Evolutionary conservation across 2,113 vertebrate genomes (phyloP), one percentile per base, ranked within the genome.

Genomic region (Larimichthys crocea): DNA sequence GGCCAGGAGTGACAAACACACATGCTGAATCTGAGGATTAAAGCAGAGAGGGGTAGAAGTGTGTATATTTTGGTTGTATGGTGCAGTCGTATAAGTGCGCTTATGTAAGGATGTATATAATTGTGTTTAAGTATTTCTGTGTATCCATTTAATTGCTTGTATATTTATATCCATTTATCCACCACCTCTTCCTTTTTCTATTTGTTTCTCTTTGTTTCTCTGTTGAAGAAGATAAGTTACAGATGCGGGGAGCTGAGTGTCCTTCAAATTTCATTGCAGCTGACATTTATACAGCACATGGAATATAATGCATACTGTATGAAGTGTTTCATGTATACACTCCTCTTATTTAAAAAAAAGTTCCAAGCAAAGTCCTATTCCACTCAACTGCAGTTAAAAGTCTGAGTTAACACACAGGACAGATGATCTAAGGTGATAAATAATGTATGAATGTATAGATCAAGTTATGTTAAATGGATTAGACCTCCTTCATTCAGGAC

Each of bases 1-100:
- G 62, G 55, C 31, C 72, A 74, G 72, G 84, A 84, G 79, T 71
- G 81, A 82, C 26, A 82, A 78, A 75, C 42, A 74, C 46, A 62
- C 70, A 83, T 71, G 55, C 65, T 80, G 22, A 87, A 53, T 72
- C 14, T 55, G 50, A 55, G 44, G 67, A 90, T 81, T 76, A 79
- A 79, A 52, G 49, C 44, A 76, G 70, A 80, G 22, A 64, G 24
- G 6, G 31, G 63, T 11, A 42, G 62, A 44, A 56, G 57, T 74
- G 74, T 67, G 42, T 68, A 1, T 55, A 61, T 79, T 55, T 31
- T 14, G 11, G 10, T 14, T 14, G 11, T 46, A 46, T 40, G 26
- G 22, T 31, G 48, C 4, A 63, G 24, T 2, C 26, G 11, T 40
- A 5, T 50, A n/a, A 14, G 17, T 61, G 20, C 31, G 16, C 31